Percentiles rank a stretch among this genome's conserved stretches.
Evolutionary conservation across 1,140 invertebrate species (phyloP).

Genomic region (Drosophila arawakana): DNA sequence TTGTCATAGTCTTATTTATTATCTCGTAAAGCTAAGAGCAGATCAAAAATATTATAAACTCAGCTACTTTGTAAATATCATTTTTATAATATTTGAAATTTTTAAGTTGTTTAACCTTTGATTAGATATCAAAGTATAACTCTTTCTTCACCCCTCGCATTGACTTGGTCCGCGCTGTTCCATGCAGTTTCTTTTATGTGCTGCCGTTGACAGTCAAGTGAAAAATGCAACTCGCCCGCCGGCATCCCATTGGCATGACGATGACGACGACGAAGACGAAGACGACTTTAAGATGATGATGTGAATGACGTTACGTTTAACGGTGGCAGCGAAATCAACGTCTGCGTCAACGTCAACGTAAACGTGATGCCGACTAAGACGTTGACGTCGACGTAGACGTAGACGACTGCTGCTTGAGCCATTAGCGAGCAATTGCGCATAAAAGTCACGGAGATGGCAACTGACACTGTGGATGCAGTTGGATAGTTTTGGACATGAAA

Average conservation of each 20-base stretch:
- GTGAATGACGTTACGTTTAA: conserved; percentile 69
- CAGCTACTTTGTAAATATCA: not conserved
- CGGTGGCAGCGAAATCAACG: conserved; percentile 35
- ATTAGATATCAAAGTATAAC: not conserved
- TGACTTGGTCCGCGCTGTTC: conserved; percentile 13
- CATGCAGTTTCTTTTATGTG: conserved; percentile 62
- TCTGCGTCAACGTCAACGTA: conserved; percentile 6
- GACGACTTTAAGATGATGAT: conserved; percentile 56
- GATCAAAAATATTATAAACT: too few relatives aligned
- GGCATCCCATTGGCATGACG: conserved; percentile 62
- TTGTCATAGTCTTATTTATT: too few relatives aligned
- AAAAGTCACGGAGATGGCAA: conserved; percentile 65
- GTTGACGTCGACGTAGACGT: not conserved
- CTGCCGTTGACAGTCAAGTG: conserved; percentile 69
- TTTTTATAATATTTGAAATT: not conserved
- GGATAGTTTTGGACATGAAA: conserved; percentile 37
- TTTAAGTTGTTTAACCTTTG: too few relatives aligned
- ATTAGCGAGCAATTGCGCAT: conserved; percentile 79
- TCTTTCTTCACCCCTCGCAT: conserved; percentile 1
- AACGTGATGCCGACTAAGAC: not conserved
- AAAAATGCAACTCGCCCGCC: conserved; percentile 76
- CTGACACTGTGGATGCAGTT: conserved; percentile 39
- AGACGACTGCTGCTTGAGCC: conserved; percentile 42
- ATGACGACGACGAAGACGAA: conserved; percentile 32
- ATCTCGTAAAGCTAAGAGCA: too few relatives aligned